Conservation (phyloP, 2,113 vertebrate species). For the Phaethornis superciliosus region DNA sequence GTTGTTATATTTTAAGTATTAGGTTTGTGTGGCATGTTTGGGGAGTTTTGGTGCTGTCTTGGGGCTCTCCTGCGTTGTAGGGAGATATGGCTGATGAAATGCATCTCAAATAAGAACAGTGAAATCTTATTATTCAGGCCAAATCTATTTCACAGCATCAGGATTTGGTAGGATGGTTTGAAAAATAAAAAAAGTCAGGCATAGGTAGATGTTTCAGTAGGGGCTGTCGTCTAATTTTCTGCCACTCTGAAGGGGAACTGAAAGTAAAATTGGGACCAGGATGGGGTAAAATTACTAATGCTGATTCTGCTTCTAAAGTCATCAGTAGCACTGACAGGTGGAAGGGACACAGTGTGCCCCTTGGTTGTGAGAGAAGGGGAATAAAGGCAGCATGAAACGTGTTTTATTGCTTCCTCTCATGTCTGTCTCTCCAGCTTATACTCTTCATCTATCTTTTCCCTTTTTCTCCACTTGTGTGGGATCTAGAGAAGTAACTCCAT, state of each 20-base stretch:
- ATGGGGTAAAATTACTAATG: background rate
- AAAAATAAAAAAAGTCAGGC: background rate
- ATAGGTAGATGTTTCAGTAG: background rate
- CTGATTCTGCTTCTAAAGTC: background rate
- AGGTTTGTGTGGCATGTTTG: background rate
- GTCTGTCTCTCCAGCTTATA: background rate
- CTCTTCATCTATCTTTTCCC: background rate
- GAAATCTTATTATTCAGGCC: background rate
- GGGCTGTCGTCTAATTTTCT: background rate
- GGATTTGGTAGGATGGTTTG: background rate
- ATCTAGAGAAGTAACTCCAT: background rate
- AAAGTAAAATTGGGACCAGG: background rate
- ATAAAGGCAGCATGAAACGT: fast-evolving
- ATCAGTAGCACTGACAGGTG: background rate
- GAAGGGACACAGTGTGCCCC: background rate
- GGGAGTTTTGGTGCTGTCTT: background rate
- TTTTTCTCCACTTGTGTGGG: background rate
- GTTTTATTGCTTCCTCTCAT: fast-evolving
- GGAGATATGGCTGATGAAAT: background rate
- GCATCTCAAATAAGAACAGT: background rate
- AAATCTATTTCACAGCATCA: background rate
- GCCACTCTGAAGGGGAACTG: background rate
- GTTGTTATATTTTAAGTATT: background rate
- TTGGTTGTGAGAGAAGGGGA: background rate
- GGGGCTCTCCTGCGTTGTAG: background rate